These are phyloP conservation scores for Drosophila trichaetosa DNA, from an alignment of 2,888 invertebrate genomes.

Conservation along the genomic window DNA sequence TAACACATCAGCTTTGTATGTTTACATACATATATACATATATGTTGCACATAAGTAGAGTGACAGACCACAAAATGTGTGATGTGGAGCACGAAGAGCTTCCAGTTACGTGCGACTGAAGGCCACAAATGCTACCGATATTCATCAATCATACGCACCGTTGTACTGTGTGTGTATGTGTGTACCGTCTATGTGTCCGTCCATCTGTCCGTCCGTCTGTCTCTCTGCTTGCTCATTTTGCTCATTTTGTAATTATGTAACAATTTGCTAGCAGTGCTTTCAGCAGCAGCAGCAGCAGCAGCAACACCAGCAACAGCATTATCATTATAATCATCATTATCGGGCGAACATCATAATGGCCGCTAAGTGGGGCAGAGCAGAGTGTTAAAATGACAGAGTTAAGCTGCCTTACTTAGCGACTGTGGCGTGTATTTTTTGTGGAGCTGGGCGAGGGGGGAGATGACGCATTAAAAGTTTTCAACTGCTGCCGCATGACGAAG, in stretches of 20 bases:
- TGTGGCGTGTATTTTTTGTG: conserved; percentile 34
- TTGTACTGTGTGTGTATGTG: conserved; percentile 23
- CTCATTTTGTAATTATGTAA: conserved; percentile 66
- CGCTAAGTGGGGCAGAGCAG: conserved; percentile 32
- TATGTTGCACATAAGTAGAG: neutral
- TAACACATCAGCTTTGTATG: conserved; percentile 21
- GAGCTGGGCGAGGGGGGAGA: neutral
- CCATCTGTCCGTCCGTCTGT: neutral
- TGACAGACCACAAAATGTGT: conserved; percentile 31
- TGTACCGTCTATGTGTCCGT: too few relatives aligned
- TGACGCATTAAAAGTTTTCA: conserved; percentile 75
- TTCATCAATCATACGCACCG: conserved; percentile 73
- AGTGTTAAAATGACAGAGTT: conserved; percentile 72
- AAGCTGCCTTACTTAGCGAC: conserved; percentile 68
- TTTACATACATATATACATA: neutral
- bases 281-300: conserved; percentile 19
- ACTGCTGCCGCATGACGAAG: conserved; percentile 49
- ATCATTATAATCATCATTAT: conserved; percentile 48
- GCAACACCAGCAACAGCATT: conserved; percentile 9
- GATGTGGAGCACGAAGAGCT: conserved; percentile 27
- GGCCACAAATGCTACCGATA: conserved; percentile 46
- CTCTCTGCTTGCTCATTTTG: conserved; percentile 52
- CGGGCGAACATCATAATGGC: conserved; percentile 26
- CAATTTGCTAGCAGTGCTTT: conserved; percentile 62
- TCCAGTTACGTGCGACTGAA: conserved; percentile 14